A percentile compares a stretch with the other conserved stretches of the same genome.
Conservation (phyloP, 2,797 vertebrate species). For the Nyctalus aviator region DNA sequence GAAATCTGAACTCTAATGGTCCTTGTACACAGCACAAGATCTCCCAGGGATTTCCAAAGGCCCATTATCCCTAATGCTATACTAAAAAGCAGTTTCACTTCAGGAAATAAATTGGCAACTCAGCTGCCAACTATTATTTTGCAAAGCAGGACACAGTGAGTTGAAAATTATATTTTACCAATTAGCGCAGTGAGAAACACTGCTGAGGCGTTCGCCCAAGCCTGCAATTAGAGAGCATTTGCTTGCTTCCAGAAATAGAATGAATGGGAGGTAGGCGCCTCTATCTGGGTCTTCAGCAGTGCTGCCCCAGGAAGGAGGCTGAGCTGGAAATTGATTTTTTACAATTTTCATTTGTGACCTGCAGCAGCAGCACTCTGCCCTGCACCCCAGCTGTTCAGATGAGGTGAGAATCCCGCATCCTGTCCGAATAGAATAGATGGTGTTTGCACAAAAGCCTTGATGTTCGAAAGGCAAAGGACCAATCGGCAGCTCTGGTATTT, state of each 20-base stretch:
- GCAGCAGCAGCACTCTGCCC: background rate
- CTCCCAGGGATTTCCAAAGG: constrained; percentile 21
- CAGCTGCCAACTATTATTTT: constrained; percentile 74
- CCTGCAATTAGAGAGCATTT: constrained; percentile 80
- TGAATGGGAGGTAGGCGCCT: constrained; percentile 70
- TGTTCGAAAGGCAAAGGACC: background rate
- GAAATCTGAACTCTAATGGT: background rate
- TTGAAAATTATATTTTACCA: constrained; percentile 82
- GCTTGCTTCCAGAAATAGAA: constrained; percentile 80
- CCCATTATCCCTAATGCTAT: constrained; percentile 3
- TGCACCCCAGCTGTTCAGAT: background rate
- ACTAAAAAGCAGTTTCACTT: constrained; percentile 65
- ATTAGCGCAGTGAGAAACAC: constrained; percentile 82
- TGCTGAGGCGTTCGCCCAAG: constrained; percentile 71
- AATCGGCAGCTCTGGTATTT: background rate
- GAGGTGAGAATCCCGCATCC: background rate
- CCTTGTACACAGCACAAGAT: background rate
- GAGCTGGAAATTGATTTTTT: background rate
- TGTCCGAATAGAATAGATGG: background rate
- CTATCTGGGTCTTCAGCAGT: constrained; percentile 73
- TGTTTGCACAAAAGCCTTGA: background rate
- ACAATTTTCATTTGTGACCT: too few species aligned
- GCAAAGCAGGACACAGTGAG: constrained; percentile 73
- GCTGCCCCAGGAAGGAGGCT: constrained; percentile 37
- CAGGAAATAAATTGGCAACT: constrained; percentile 59